A percentile compares a stretch with the other conserved stretches of the same genome.
phyloP scores from a whole-genome alignment of 2,888 invertebrate genomes.

The Torymus aiolomorphi region DNA sequence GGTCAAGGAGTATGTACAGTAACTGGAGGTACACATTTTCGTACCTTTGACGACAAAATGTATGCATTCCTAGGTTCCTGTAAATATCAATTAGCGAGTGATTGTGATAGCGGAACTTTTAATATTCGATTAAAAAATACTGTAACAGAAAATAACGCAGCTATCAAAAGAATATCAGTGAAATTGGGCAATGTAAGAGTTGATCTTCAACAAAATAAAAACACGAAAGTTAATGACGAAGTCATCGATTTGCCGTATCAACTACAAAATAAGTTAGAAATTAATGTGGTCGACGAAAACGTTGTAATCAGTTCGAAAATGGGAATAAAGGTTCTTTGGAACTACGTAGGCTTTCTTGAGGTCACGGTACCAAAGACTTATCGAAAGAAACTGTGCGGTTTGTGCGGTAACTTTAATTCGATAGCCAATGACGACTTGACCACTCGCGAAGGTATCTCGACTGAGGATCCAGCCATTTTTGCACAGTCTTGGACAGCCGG shows the following conservation, averaged over 20 bases:
- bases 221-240: constrained; percentile 90
- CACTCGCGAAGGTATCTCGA: constrained; percentile 82
- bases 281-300: constrained; percentile 81
- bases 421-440: constrained; percentile 89
- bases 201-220: constrained; percentile 89
- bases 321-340: constrained; percentile 92
- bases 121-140: constrained; percentile 80
- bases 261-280: constrained; percentile 76
- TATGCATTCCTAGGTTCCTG: constrained; percentile 96
- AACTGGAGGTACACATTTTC: constrained; percentile 96
- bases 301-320: constrained; percentile 82
- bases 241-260: constrained; percentile 84
- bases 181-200: constrained; percentile 84
- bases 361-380: constrained; percentile 85
- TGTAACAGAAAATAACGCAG: constrained; percentile 88
- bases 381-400: constrained; percentile 88
- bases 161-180: constrained; percentile 91
- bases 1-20: constrained; percentile 84
- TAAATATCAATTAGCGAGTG: constrained; percentile 91
- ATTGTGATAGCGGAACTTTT: constrained; percentile 87
- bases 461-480: constrained; percentile 83
- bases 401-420: constrained; percentile 96
- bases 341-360: constrained; percentile 93
- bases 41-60: constrained; percentile 95
- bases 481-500: constrained; percentile 90